These are phyloP conservation scores for Carpatolechia fugitivella DNA, from an alignment of 2,888 invertebrate genomes.

Conservation along the genomic window DNA sequence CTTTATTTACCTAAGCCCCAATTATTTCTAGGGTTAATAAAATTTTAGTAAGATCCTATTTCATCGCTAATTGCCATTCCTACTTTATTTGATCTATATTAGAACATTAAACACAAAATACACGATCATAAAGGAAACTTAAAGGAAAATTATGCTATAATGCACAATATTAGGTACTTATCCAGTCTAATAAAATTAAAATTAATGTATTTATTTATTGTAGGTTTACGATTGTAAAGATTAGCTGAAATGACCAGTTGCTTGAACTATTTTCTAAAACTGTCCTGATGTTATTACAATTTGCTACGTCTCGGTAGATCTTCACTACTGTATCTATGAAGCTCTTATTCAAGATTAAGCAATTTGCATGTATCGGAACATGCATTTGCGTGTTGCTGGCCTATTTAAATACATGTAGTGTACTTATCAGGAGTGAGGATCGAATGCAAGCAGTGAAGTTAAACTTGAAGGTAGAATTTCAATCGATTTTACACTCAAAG, in stretches of 20 bases:
- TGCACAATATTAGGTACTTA: too few relatives aligned
- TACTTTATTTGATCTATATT: neutral
- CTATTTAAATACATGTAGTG: conserved; percentile 46
- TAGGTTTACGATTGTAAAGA: too few relatives aligned
- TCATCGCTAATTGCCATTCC: too few relatives aligned
- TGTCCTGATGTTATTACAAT: too few relatives aligned
- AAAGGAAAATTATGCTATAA: too few relatives aligned
- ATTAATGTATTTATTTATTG: too few relatives aligned
- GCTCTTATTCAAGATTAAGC: conserved; percentile 27
- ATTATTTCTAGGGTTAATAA: neutral
- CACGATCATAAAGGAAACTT: too few relatives aligned
- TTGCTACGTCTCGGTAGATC: neutral
- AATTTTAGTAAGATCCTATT: neutral
- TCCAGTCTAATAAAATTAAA: too few relatives aligned
- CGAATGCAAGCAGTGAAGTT: neutral
- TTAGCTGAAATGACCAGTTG: too few relatives aligned
- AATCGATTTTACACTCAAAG: too few relatives aligned
- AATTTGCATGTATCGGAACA: conserved; percentile 29
- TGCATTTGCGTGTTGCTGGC: conserved; percentile 40
- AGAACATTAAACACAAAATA: too few relatives aligned
- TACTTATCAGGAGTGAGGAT: conserved; percentile 42
- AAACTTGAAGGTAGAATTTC: neutral
- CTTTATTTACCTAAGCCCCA: neutral
- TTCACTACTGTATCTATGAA: neutral
- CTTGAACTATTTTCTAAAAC: too few relatives aligned